Evolutionary conservation across 1,140 invertebrate species (phyloP), one percentile per base, ranked within the genome.

Genomic region (Oreohelix idahoensis): DNA sequence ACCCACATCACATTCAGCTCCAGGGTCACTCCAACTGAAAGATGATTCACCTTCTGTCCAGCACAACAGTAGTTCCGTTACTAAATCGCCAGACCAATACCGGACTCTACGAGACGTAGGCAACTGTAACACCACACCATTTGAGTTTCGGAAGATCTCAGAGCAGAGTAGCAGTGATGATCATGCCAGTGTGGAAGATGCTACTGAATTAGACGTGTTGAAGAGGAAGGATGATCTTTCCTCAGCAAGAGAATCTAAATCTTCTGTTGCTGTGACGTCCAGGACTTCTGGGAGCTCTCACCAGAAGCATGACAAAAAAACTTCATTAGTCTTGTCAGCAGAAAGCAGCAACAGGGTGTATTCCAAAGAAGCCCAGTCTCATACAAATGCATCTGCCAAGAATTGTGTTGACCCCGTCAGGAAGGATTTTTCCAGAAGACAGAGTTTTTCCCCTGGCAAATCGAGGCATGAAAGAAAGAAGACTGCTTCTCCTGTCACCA

Each of bases 121-220:
- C 23, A 53, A 63, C 0, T 81, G 79, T 81, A 35, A 32, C 10
- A 71, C 38, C 5, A 81, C 71, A 53, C 29, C 78, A 29, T 80
- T 80, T 80, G 78, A 80, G 0, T 26, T 69, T 20, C 51, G 66
- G 49, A 81, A 36, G 15, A 26, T 32, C 29, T 32, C 38, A 42
- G 79, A 45, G 15, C 5, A 45, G 5, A 15, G 42, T 45, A 45
- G 32, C 36, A 32, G 36, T 42, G 69, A 26, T 20, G 23, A 29
- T 23, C 10, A 70, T 80, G 66, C 38, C 1, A 38, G 38, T 81
- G n/a, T 36, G 1, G 38, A 53, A 26, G 42, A 70, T 36, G 66
- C 51, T 1, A 29, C 29, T 81, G 79, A 51, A 66, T 66, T 42
- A 2, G 8, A 42, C n/a, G 51, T 23, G 1, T 2, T 1, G 5